phyloP scores from a whole-genome alignment of 2,888 invertebrate genomes.

The Brenthis ino region DNA sequence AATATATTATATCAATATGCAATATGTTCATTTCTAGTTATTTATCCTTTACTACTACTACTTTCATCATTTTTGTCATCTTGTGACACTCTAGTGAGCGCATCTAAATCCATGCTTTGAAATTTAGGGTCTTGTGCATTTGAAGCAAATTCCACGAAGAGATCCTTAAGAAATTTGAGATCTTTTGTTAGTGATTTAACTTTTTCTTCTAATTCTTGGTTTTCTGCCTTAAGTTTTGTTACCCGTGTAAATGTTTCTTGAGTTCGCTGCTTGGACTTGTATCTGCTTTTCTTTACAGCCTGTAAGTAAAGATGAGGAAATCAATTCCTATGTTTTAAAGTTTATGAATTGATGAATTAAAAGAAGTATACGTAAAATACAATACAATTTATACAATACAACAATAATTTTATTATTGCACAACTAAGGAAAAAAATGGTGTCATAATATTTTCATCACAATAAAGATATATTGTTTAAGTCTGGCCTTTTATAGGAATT shows the following conservation, averaged over 20 bases:
- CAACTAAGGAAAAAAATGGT: too few species aligned
- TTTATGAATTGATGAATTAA: background rate
- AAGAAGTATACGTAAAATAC: background rate
- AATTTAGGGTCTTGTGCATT: constrained; percentile 80
- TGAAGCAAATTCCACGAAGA: constrained; percentile 91
- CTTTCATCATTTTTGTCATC: constrained; percentile 60
- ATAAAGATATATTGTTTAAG: too few species aligned
- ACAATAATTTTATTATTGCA: too few species aligned
- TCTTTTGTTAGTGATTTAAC: constrained; percentile 91
- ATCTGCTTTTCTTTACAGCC: constrained; percentile 92
- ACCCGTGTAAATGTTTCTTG: constrained; percentile 90
- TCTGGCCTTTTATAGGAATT: too few species aligned
- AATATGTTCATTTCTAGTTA: background rate
- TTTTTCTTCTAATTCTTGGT: constrained; percentile 90
- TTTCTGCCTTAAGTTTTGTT: constrained; percentile 88
- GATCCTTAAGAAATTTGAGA: constrained; percentile 89
- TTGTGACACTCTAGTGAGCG: constrained; percentile 79
- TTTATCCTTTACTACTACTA: constrained; percentile 39
- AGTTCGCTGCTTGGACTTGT: constrained; percentile 89
- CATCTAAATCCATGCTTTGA: constrained; percentile 81
- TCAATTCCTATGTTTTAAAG: background rate
- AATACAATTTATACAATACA: background rate
- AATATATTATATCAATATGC: too few species aligned
- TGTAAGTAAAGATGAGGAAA: constrained; percentile 54
- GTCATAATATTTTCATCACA: too few species aligned